A percentile compares a stretch with the other conserved stretches of the same genome.
These are phyloP conservation scores for Rattus norvegicus DNA, from an alignment of 2,113 vertebrate species.

Conservation along the genomic window GRCr8 NC_086024.1:70983001-70983500, in stretches of 20 bases:
- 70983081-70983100: too few species aligned
- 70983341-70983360: neutral
- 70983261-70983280: neutral
- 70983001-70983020: too few species aligned
- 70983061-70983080: too few species aligned
- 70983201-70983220: neutral
- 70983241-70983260: neutral
- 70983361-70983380: neutral
- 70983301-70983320: neutral
- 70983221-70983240: neutral
- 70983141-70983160: too few species aligned
- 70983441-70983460: neutral
- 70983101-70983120: too few species aligned
- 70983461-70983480: neutral
- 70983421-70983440: neutral
- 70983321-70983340: neutral
- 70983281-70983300: rapidly evolving
- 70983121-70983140: too few species aligned
- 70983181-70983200: neutral
- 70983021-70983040: too few species aligned
- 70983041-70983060: too few species aligned
- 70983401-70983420: neutral
- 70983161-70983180: too few species aligned
- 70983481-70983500: neutral
- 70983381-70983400: neutral